Conservation (phyloP, 2,888 invertebrate species). For the Tubulanus polymorphus region DNA sequence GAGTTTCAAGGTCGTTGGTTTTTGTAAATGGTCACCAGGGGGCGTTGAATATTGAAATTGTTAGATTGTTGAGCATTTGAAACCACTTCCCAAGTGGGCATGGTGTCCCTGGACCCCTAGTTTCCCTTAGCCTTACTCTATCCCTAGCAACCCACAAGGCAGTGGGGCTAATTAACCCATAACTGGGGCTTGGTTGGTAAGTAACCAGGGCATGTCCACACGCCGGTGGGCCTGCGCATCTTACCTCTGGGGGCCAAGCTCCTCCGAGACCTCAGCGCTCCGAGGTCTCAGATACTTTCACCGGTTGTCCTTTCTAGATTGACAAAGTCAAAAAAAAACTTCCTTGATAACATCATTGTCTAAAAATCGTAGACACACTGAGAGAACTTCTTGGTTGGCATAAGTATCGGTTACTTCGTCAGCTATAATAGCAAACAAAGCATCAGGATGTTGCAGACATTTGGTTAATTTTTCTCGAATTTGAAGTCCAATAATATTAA, state of each 20-base stretch:
- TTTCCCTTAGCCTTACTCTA: too few relatives aligned
- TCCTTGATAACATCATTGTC: too few relatives aligned
- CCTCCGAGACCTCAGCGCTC: constrained; percentile 19
- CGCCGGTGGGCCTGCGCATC: constrained; percentile 13
- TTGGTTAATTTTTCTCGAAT: constrained; percentile 11
- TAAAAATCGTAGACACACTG: constrained; percentile 16
- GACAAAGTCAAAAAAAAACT: constrained; percentile 12
- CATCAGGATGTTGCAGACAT: constrained; percentile 5
- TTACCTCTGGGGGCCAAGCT: constrained; percentile 15
- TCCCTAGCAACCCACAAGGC: too few relatives aligned
- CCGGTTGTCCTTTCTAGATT: constrained; percentile 12
- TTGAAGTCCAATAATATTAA: constrained; percentile 11
- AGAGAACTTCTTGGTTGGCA: constrained; percentile 18
- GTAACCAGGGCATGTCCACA: constrained; percentile 13
- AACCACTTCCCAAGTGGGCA: too few relatives aligned
- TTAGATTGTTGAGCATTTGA: too few relatives aligned
- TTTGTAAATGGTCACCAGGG: too few relatives aligned
- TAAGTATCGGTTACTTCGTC: constrained; percentile 20
- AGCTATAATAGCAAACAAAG: constrained; percentile 18
- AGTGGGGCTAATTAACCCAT: too few relatives aligned
- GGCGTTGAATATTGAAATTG: too few relatives aligned
- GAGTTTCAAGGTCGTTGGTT: too few relatives aligned
- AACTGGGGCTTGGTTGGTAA: constrained; percentile 10
- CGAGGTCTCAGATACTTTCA: constrained; percentile 4
- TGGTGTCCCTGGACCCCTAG: too few relatives aligned